Percentiles rank a stretch among this genome's conserved stretches.
Evolutionary conservation across 2,113 vertebrate species (phyloP).

Genomic region (Grammomys dolichurus): DNA sequence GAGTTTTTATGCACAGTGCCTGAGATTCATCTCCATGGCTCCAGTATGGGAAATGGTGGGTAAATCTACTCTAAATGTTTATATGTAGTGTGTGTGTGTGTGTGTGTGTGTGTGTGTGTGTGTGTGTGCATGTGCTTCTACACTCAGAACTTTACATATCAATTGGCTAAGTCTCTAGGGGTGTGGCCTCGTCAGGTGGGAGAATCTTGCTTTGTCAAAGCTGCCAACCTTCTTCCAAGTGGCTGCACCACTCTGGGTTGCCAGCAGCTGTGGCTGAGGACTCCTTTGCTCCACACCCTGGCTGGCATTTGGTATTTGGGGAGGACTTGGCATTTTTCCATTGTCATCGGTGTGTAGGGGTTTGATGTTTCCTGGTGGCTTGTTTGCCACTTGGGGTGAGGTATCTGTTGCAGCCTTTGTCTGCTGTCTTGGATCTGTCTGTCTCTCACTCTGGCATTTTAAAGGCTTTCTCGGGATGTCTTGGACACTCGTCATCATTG

Average conservation of each 20-base stretch:
- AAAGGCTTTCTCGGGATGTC: accelerated
- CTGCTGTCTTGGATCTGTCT: neutral
- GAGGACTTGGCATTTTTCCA: neutral
- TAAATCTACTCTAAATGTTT: accelerated
- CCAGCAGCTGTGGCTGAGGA: accelerated
- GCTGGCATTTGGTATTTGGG: neutral
- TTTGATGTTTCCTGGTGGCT: neutral
- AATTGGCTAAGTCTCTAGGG: accelerated
- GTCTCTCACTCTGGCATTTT: neutral
- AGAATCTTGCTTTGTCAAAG: accelerated
- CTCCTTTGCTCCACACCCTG: neutral
- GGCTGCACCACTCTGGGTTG: accelerated
- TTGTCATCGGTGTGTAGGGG: accelerated
- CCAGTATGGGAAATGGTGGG: accelerated
- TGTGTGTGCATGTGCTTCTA: accelerated
- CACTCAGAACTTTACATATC: neutral
- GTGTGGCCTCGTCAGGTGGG: accelerated
- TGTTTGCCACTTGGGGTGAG: accelerated
- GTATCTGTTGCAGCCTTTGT: neutral
- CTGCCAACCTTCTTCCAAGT: neutral
- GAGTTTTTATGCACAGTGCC: accelerated
- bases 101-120: neutral
- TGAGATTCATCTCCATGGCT: accelerated
- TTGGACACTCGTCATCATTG: neutral
- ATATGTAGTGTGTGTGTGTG: accelerated